Conservation (phyloP, 2,113 vertebrate genomes). For the Boulengeromyrus knoepffleri region DNA sequence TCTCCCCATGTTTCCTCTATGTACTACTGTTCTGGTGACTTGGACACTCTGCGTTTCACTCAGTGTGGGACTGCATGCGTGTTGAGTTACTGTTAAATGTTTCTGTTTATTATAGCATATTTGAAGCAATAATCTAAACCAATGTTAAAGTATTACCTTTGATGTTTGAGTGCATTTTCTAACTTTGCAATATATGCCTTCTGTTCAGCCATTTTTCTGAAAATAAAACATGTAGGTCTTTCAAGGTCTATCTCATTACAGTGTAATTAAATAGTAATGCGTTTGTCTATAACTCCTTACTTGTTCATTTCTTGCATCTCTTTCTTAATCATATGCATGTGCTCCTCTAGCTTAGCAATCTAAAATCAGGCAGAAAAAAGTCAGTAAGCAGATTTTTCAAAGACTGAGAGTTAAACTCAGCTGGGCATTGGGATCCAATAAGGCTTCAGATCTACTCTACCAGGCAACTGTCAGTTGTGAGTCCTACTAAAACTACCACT, state of each 20-base stretch:
- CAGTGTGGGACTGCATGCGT: background rate
- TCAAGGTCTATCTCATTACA: background rate
- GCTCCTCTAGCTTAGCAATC: slow-evolving; percentile 69
- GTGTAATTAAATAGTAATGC: background rate
- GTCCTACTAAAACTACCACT: background rate
- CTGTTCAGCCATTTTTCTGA: slow-evolving; percentile 60
- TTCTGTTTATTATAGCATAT: background rate
- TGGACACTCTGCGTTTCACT: background rate
- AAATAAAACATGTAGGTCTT: background rate
- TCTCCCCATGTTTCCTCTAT: background rate
- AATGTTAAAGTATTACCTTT: slow-evolving; percentile 49
- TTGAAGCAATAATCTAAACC: background rate
- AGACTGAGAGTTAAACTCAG: background rate
- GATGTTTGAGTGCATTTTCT: slow-evolving; percentile 54
- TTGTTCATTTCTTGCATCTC: slow-evolving; percentile 65
- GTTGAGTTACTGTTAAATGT: background rate
- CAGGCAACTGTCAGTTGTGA: background rate
- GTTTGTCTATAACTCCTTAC: slow-evolving; percentile 52
- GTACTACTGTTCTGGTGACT: background rate
- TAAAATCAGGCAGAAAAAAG: slow-evolving; percentile 37
- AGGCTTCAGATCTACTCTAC: background rate
- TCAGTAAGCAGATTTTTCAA: background rate
- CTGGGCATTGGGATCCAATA: background rate
- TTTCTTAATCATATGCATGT: slow-evolving; percentile 61
- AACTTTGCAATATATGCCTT: slow-evolving; percentile 58